Percentiles rank a stretch among this genome's conserved stretches.
These are phyloP conservation scores for Hiodon alosoides DNA, from an alignment of 2,113 vertebrate genomes.

Conservation along the genomic window DNA sequence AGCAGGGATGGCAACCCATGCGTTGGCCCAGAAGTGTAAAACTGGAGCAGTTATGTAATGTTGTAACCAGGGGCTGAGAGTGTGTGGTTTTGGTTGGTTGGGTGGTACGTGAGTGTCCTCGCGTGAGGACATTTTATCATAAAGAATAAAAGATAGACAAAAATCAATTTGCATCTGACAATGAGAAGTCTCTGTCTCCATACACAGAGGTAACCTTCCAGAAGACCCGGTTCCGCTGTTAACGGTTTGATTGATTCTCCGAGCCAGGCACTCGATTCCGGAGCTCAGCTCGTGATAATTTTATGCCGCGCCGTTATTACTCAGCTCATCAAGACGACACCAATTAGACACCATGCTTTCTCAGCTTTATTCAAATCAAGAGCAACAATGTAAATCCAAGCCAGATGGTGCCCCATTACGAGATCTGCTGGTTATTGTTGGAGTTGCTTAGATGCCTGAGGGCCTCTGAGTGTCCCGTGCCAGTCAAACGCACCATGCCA, in stretches of 20 bases:
- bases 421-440: neutral
- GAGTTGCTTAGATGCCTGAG: neutral
- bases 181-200: no score
- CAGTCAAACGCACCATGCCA: neutral
- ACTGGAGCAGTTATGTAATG: no score
- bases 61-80: no score
- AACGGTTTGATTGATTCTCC: neutral
- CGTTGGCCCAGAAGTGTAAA: no score
- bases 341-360: slow-evolving; percentile 35
- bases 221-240: neutral
- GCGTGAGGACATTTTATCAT: no score
- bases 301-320: slow-evolving; percentile 37
- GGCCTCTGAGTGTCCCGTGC: neutral
- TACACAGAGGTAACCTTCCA: no score
- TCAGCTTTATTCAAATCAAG: slow-evolving; percentile 38
- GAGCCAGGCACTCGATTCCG: neutral
- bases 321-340: slow-evolving; percentile 36
- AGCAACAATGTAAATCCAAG: slow-evolving; percentile 32
- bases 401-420: slow-evolving; percentile 34
- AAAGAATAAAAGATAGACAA: no score
- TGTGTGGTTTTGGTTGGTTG: no score
- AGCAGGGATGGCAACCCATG: no score
- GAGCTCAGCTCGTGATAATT: slow-evolving; percentile 34
- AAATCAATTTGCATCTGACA: no score
- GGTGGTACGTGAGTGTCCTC: no score